A percentile compares a stretch with the other conserved stretches of the same genome.
Evolutionary conservation across 2,113 vertebrate genomes (phyloP).

Genomic region (Mustelus asterias): DNA sequence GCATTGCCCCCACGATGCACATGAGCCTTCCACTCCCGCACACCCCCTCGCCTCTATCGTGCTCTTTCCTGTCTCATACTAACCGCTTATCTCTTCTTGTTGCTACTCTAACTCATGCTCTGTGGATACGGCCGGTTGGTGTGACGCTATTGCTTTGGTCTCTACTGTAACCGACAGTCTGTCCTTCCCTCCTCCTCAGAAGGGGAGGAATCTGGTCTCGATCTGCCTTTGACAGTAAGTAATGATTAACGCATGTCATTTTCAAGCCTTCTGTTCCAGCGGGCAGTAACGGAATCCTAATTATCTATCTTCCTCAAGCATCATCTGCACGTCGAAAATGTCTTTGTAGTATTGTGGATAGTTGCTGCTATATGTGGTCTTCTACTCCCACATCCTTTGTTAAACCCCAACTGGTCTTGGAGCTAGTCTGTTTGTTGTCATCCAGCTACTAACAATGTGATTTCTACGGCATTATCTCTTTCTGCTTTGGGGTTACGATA

Average conservation of each 20-base stretch:
- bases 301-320: not conserved
- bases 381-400: not conserved
- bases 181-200: conserved; percentile 27
- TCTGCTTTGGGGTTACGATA: not conserved
- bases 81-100: conserved; percentile 31
- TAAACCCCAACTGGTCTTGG: not conserved
- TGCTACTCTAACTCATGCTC: conserved; percentile 24
- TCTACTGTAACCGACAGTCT: conserved; percentile 28
- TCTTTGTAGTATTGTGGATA: not conserved
- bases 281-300: not conserved
- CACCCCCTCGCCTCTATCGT: not conserved
- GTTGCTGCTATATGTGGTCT: not conserved
- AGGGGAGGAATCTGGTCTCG: conserved; percentile 21
- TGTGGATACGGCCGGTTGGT: conserved; percentile 21
- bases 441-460: not conserved
- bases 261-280: not conserved
- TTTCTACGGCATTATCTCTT: not conserved
- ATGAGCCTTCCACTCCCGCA: not conserved
- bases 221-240: conserved; percentile 36
- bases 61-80: conserved; percentile 16
- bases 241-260: not conserved
- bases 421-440: not conserved
- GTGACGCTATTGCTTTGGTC: conserved; percentile 19
- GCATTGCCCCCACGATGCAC: not conserved
- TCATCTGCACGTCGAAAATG: not conserved